Evolutionary conservation across 1,140 invertebrate species (phyloP), one percentile per base, ranked within the genome.

Genomic region (Helicoverpa zea): DNA sequence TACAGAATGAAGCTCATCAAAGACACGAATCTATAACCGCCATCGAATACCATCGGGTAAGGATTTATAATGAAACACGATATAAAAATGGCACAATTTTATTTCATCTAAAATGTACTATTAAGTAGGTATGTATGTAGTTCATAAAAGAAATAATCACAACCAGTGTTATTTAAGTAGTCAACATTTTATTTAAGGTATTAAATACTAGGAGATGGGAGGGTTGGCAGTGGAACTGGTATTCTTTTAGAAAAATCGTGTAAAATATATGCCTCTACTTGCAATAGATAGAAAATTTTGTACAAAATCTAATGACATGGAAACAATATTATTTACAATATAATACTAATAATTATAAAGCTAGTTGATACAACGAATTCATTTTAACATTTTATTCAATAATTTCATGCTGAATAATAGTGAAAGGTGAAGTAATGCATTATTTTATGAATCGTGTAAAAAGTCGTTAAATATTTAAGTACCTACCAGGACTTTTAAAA

Each of bases 61-160:
- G 35, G 35, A 43, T 43, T 23, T 14, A 14, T 52, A 72, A 68
- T 68, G 2, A 72, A 72, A 72, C 68, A 72, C 29, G 7, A 54
- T 30, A 51, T 72, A 12, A 52, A 72, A 72, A 93, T 93, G 92
- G 92, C 92, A 93, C 92, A 88, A 88, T 92, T 87, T 87, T 88
- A 89, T 88, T 88, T 81, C 75, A 83, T 56, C 73, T 79, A 75
- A 74, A 81, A 79, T 68, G 61, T 81, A 78, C n/a, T 80, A 79
- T 82, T 84, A 79, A 79, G 72, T 84, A 82, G 64, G 56, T 76
- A 54, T 72, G 78, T 76, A 66, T 72, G 78, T 76, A 66, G 59
- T 79, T 78, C 59, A 82, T 63, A 84, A 84, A 58, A 73, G 84
- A 88, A 86, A 85, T 88, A 88, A 87, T 93, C 90, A 92, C 91